A percentile compares a stretch with the other conserved stretches of the same genome.
Evolutionary conservation across 1,140 invertebrate genomes (phyloP).

Genomic region (Heliconius hermathena): DNA sequence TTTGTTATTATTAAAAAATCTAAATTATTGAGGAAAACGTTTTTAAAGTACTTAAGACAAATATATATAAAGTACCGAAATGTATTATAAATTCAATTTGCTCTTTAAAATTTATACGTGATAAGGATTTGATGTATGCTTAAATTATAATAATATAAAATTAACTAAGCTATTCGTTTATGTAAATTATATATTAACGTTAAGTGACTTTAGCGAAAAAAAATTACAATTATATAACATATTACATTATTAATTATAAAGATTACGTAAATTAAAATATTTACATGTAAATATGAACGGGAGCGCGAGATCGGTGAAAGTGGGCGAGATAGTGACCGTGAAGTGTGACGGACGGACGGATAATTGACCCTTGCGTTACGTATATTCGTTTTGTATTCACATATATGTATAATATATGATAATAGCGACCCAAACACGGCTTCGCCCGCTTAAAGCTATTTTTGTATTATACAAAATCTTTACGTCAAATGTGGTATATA

Average conservation of each 20-base stretch:
- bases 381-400: not conserved
- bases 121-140: too few species aligned
- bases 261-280: slow-evolving; percentile 30
- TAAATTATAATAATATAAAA: not conserved
- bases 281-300: slow-evolving; percentile 38
- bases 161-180: not conserved
- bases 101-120: too few species aligned
- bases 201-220: not conserved
- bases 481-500: too few species aligned
- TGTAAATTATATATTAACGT: not conserved
- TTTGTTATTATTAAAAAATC: too few species aligned
- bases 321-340: slow-evolving; percentile 43
- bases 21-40: too few species aligned
- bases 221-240: slow-evolving; percentile 17
- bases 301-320: slow-evolving; percentile 47
- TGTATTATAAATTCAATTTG: too few species aligned
- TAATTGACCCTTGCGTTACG: slow-evolving; percentile 38
- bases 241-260: slow-evolving; percentile 27
- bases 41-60: too few species aligned
- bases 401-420: too few species aligned
- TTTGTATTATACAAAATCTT: too few species aligned
- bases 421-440: too few species aligned
- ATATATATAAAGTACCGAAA: too few species aligned
- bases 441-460: too few species aligned
- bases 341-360: slow-evolving; percentile 51